These are phyloP conservation scores for Drosophila parabipectinata DNA, from an alignment of 1,140 invertebrate species.

Conservation along the genomic window DNA sequence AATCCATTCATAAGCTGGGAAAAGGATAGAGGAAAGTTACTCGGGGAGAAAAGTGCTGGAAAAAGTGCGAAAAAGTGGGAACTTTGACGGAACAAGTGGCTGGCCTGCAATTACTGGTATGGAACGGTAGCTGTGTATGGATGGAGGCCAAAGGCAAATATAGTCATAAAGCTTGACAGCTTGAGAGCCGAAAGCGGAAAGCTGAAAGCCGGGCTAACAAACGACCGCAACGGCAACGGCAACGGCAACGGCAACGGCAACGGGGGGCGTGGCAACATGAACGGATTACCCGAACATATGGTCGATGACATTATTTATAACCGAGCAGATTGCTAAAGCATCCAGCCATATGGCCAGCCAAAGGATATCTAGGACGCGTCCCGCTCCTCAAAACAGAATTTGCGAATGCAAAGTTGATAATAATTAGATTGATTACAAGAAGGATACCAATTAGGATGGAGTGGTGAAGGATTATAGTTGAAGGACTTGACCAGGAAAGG, in stretches of 20 bases:
- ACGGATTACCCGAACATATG: conserved; percentile 26
- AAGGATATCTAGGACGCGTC: not conserved
- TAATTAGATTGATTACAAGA: conserved; percentile 39
- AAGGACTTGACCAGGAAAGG: not conserved
- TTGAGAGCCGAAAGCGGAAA: too few relatives aligned
- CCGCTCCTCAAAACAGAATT: not conserved
- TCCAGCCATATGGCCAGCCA: conserved; percentile 12
- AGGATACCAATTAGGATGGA: not conserved
- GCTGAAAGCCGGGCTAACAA: not conserved
- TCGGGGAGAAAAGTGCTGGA: not conserved
- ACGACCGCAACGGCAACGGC: not conserved
- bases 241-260: not conserved
- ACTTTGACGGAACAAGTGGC: not conserved
- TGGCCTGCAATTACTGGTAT: conserved; percentile 9
- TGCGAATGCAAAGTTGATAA: conserved; percentile 40
- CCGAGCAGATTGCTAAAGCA: conserved; percentile 5
- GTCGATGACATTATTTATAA: conserved; percentile 33
- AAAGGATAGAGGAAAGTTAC: too few relatives aligned
- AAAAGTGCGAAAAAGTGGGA: not conserved
- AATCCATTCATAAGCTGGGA: conserved; percentile 22
- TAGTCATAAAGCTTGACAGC: not conserved
- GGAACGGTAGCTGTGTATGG: too few relatives aligned
- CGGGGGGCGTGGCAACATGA: not conserved
- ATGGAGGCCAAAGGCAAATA: conserved; percentile 1
- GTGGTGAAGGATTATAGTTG: not conserved